Conservation (phyloP, 2,797 vertebrate species). For the Apodemus agrarius region DNA sequence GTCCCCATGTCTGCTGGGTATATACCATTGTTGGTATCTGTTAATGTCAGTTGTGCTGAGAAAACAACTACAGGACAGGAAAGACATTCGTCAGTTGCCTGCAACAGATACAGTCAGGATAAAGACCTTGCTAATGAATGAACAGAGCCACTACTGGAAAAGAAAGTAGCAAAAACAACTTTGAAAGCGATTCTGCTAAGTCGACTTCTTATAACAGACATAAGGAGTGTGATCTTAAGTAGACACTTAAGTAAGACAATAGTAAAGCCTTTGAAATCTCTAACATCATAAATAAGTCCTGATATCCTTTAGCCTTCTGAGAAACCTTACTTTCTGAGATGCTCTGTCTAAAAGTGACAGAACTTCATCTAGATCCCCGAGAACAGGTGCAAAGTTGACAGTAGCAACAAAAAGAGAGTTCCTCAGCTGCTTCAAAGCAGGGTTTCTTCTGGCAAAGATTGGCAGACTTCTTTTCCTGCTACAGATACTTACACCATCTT, state of each 20-base stretch:
- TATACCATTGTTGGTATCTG: no score
- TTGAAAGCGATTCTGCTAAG: not conserved
- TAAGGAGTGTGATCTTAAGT: not conserved
- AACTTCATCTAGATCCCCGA: not conserved
- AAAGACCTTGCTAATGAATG: not conserved
- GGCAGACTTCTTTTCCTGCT: constrained; percentile 66
- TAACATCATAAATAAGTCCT: not conserved
- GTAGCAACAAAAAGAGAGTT: not conserved
- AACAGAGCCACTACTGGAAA: not conserved
- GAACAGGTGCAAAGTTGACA: not conserved
- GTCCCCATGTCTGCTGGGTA: not conserved
- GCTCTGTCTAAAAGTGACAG: not conserved
- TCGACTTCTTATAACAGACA: not conserved
- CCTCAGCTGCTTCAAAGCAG: constrained; percentile 34
- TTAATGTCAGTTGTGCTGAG: not conserved
- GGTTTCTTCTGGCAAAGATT: constrained; percentile 57
- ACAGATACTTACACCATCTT: constrained; percentile 67
- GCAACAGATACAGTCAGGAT: not conserved
- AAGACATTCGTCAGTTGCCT: not conserved
- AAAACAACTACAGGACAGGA: not conserved
- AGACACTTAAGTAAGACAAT: not conserved
- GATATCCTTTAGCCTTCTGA: not conserved
- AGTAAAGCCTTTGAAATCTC: not conserved
- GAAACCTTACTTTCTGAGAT: not conserved
- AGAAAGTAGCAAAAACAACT: not conserved